A percentile compares a stretch with the other conserved stretches of the same genome.
phyloP scores from a whole-genome alignment of 2,888 invertebrate species.

The Stomorhina lunata region DNA sequence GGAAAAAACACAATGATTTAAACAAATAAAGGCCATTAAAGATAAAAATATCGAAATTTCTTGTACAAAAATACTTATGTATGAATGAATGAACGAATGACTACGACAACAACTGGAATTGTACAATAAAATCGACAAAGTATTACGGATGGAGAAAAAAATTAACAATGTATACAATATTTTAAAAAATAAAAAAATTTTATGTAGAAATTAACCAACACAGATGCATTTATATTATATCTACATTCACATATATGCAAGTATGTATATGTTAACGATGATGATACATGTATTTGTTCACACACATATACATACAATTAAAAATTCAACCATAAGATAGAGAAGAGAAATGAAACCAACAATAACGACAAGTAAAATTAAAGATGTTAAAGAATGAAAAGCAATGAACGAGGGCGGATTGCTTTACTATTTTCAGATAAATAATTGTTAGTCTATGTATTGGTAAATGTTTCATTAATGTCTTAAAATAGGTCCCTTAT shows the following conservation, averaged over 20 bases:
- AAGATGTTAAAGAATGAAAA: not conserved
- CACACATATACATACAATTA: not conserved
- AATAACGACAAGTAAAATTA: not conserved
- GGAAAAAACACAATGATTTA: not conserved
- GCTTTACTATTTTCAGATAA: too few species aligned
- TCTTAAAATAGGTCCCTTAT: too few species aligned
- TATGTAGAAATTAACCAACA: not conserved
- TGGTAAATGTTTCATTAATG: too few species aligned
- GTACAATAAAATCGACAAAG: not conserved
- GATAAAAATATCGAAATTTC: constrained; percentile 21
- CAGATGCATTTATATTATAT: not conserved
- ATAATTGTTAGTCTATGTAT: too few species aligned
- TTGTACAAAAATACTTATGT: not conserved
- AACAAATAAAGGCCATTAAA: constrained; percentile 13
- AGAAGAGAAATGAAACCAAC: not conserved
- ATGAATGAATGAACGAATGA: too few species aligned
- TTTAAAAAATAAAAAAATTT: not conserved
- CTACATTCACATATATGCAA: too few species aligned
- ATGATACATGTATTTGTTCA: not conserved
- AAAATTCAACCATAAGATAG: not conserved
- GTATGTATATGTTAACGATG: too few species aligned
- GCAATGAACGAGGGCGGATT: not conserved
- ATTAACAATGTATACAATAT: not conserved
- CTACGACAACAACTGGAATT: not conserved
- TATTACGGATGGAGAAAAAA: not conserved